Conservation (phyloP, 2,888 invertebrate species). For the Lasioglossum marginatum region DNA sequence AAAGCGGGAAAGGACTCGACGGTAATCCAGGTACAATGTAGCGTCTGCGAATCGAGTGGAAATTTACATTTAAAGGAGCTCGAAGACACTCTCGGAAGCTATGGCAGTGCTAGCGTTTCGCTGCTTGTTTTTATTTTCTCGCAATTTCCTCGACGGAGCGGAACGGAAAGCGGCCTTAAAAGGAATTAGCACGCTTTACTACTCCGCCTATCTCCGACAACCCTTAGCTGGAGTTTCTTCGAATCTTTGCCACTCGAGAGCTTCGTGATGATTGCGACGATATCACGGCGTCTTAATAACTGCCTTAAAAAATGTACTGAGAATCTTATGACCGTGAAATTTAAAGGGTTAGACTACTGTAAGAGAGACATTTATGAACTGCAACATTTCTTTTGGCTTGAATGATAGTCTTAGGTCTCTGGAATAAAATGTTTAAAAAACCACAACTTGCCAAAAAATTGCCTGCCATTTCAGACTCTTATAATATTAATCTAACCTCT, state of each 20-base stretch:
- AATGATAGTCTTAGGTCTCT: background rate
- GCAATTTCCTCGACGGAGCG: conserved; percentile 80
- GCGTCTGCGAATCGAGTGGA: conserved; percentile 73
- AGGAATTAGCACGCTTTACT: conserved; percentile 80
- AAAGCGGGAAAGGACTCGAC: conserved; percentile 31
- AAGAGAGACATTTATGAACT: background rate
- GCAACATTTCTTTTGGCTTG: background rate
- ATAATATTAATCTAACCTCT: background rate
- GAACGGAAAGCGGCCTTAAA: conserved; percentile 80
- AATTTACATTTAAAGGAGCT: conserved; percentile 80
- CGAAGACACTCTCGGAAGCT: conserved; percentile 67
- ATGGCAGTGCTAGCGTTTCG: conserved; percentile 58
- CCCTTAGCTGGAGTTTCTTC: conserved; percentile 53
- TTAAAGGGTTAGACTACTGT: background rate
- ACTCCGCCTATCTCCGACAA: conserved; percentile 69
- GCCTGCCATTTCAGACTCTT: too few relatives aligned
- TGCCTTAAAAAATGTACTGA: background rate
- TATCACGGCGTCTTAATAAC: background rate
- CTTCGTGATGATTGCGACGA: background rate
- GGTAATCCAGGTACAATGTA: conserved; percentile 60
- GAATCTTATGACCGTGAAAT: background rate
- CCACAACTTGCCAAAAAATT: too few relatives aligned
- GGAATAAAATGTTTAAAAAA: too few relatives aligned
- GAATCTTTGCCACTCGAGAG: conserved; percentile 25
- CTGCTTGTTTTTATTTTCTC: conserved; percentile 79